Evolutionary conservation across 2,888 invertebrate genomes (phyloP).

Genomic region (Zonitis immaculata): DNA sequence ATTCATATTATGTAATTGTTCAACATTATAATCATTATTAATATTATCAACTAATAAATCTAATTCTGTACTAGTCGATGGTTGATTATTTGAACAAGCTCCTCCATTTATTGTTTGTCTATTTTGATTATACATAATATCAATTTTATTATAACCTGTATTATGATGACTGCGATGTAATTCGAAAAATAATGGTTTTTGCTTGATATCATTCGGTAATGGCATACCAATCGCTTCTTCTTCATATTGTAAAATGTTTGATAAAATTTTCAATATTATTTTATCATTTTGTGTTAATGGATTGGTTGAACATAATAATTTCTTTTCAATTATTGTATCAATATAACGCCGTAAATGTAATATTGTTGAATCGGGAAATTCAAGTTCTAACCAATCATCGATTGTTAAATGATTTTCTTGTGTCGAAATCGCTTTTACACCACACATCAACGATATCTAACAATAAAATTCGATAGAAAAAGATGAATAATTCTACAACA

Average conservation of each 20-base stretch:
- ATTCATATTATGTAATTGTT: not conserved
- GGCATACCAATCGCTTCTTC: slow-evolving; percentile 65
- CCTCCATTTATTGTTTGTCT: not conserved
- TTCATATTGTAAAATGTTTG: slow-evolving; percentile 64
- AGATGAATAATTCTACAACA: slow-evolving; percentile 3
- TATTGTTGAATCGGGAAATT: slow-evolving; percentile 25
- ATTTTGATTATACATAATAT: not conserved
- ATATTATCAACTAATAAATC: not conserved
- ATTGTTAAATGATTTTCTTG: slow-evolving; percentile 30
- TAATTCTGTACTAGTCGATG: not conserved
- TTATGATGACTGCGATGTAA: slow-evolving; percentile 2
- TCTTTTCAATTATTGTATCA: slow-evolving; percentile 38
- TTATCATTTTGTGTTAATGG: slow-evolving; percentile 45
- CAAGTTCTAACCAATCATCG: slow-evolving; percentile 40
- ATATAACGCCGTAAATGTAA: slow-evolving; percentile 30
- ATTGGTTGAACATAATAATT: slow-evolving; percentile 58
- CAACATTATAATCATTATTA: too few relatives aligned
- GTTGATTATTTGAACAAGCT: not conserved
- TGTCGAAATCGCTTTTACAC: slow-evolving; percentile 29
- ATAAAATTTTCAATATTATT: slow-evolving; percentile 51
- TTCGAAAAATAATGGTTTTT: slow-evolving; percentile 65
- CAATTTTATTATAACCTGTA: not conserved
- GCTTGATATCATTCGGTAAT: slow-evolving; percentile 71
- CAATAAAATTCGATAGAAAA: slow-evolving; percentile 8
- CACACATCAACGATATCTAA: slow-evolving; percentile 37